Evolutionary conservation across 2,888 invertebrate genomes (phyloP), one percentile per base, ranked within the genome.

Genomic region (Cheilosia grossa): DNA sequence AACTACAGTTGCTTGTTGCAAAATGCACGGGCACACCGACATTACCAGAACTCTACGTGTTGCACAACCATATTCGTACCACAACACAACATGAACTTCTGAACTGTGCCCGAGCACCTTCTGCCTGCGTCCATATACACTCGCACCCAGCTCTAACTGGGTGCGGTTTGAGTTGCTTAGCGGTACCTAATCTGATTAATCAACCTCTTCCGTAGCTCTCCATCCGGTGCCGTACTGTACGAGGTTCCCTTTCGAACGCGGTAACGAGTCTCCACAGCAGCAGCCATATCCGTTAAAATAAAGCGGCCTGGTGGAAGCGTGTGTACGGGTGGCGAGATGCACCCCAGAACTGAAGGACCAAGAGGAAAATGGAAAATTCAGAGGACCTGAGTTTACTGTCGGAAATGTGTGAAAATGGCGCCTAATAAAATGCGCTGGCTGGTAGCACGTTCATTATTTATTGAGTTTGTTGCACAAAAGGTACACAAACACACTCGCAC

Each of bases 101-200:
- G 77, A 70, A 61, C 58, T 64, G 49, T 19, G 40, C 75, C 30
- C 40, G 30, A 58, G 5, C 63, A 72, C 37, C 53, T 42, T 17
- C 63, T 37, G 15, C 51, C 51, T 9, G n/a, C 10, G 21, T 17
- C 66, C 30, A 47, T 21, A 19, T 4, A 6, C 40, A 44, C 42
- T 64, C 37, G 37, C 15, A 56, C 21, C 6, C 19, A 58, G 51
- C 49, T 58, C 17, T 70, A 79, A 69, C 79, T 59, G 58, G 82
- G 74, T 83, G 82, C 53, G 82, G 82, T 83, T 69, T 64, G 21
- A 73, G 79, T 79, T 83, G 69, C 73, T 83, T 78, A 82, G 82
- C 72, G 82, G 61, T 73, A 73, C 82, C 54, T 82, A 78, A 82
- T 82, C 82, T 67, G 82, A 83, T 83, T 82, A 83, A 83, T 83